Evolutionary conservation across 2,797 vertebrate species (phyloP).

Genomic region (Poeciliopsis turneri): DNA sequence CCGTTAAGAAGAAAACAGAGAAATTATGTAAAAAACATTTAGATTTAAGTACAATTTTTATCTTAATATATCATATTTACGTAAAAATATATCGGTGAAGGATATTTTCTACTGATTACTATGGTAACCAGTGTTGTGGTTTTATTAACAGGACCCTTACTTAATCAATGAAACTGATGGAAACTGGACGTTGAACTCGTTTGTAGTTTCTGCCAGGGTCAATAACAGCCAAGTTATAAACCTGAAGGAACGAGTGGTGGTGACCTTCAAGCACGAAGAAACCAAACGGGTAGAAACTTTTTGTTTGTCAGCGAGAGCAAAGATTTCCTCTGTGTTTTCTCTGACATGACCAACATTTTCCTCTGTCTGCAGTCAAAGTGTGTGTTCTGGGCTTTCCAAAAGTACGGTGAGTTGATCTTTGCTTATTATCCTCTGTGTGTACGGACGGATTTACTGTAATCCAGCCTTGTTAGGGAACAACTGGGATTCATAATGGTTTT

Average conservation of each 20-base stretch:
- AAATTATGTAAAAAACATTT: background rate
- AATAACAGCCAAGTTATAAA: conserved; percentile 76
- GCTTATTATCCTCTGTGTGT: conserved; percentile 8
- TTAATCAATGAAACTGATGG: conserved; percentile 17
- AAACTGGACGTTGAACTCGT: conserved; percentile 78
- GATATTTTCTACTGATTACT: background rate
- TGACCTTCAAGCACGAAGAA: conserved; percentile 80
- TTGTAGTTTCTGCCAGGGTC: conserved; percentile 87
- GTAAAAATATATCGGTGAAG: background rate
- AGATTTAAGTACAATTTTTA: background rate
- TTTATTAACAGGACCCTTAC: conserved; percentile 71
- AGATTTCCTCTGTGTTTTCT: background rate
- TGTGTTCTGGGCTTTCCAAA: conserved; percentile 88
- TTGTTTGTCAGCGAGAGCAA: background rate
- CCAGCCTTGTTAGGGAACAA: background rate
- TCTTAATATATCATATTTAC: background rate
- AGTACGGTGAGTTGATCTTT: conserved; percentile 78
- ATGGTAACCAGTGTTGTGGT: background rate
- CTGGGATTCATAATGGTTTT: background rate
- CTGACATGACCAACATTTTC: background rate
- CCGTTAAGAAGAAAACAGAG: background rate
- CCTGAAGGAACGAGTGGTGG: conserved; percentile 80
- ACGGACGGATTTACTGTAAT: conserved; percentile 5
- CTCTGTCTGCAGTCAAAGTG: conserved; percentile 76
- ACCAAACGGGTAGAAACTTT: conserved; percentile 61